Evolutionary conservation across 2,113 vertebrate species (phyloP), one percentile per base, ranked within the genome.

Genomic region (Bungarus multicinctus): DNA sequence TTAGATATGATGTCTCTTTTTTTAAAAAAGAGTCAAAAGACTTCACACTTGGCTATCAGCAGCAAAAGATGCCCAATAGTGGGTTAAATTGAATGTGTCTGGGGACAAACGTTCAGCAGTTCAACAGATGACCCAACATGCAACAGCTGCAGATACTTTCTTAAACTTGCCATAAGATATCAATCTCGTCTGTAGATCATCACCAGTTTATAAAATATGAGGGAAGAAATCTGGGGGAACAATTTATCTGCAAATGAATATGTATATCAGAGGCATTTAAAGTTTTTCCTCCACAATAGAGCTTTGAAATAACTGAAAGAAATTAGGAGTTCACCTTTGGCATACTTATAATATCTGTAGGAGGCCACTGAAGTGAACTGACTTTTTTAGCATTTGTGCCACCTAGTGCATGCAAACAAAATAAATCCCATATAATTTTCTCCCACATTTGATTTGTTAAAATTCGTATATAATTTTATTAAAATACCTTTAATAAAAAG

Each of bases 361-460:
- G 64, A 91, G 92, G 25, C 25, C 53, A 60, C 87, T 92, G 54
- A 45, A 92, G 81, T 47, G 5, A 50, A 10, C 92, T 93, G 47
- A 85, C 87, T 58, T 74, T 85, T 69, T 53, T 94, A 43, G 0
- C 95, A 55, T 95, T 97, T 94, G 94, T 96, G 96, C 97, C 97
- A 96, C 60, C 97, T 98, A 96, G 95, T 93, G 96, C 93, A 87
- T 53, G 93, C 91, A 95, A 60, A 0, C 2, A 88, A 30, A 53
- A 1, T 45, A 39, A 53, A 89, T 43, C 27, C 45, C 34, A 58
- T 55, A 47, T 20, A n/a, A 23, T 92, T 22, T 47, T 22, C 2
- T 9, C 25, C 5, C 47, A 14, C 54, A 58, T 85, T 92, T 85
- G 57, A 74, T 69, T 89, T 47, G 18, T 57, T 88, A 39, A 25